Percentiles rank a stretch among this genome's conserved stretches.
These are phyloP conservation scores for Synanthedon myopaeformis DNA, from an alignment of 2,888 invertebrate species.

Conservation along the genomic window DNA sequence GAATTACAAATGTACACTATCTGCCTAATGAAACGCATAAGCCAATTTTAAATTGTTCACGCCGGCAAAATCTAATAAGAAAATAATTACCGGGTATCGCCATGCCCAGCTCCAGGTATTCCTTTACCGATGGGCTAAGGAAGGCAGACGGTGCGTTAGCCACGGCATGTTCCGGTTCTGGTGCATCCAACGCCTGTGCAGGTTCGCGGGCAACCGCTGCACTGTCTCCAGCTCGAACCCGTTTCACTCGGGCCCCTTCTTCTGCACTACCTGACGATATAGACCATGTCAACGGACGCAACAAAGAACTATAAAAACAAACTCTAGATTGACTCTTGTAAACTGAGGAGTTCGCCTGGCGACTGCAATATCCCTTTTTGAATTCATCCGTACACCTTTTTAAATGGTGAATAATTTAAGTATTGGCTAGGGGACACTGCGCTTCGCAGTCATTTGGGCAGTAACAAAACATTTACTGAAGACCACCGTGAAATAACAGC, in stretches of 20 bases:
- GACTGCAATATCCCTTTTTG: too few relatives aligned
- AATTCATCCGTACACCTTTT: too few relatives aligned
- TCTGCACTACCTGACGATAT: constrained; percentile 67
- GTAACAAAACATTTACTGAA: too few relatives aligned
- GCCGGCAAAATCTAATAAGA: constrained; percentile 1
- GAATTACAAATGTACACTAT: too few relatives aligned
- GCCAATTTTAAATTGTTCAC: too few relatives aligned
- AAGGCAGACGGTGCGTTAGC: constrained; percentile 79
- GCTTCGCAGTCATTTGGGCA: too few relatives aligned
- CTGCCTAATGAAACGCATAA: constrained; percentile 1
- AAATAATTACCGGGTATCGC: constrained; percentile 81
- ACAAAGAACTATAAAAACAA: background rate
- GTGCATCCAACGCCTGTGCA: constrained; percentile 57
- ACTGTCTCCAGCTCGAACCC: constrained; percentile 62
- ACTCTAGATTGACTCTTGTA: too few relatives aligned
- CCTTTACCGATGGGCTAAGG: constrained; percentile 85
- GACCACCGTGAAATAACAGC: too few relatives aligned
- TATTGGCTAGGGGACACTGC: too few relatives aligned
- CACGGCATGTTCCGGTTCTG: constrained; percentile 58
- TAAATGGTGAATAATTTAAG: too few relatives aligned
- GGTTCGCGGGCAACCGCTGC: constrained; percentile 43
- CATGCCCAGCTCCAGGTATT: constrained; percentile 88
- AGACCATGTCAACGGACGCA: background rate
- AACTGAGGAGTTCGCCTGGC: too few relatives aligned
- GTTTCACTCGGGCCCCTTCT: constrained; percentile 73